Conservation (phyloP, 2,113 vertebrate species). For the Lepus americanus region DNA sequence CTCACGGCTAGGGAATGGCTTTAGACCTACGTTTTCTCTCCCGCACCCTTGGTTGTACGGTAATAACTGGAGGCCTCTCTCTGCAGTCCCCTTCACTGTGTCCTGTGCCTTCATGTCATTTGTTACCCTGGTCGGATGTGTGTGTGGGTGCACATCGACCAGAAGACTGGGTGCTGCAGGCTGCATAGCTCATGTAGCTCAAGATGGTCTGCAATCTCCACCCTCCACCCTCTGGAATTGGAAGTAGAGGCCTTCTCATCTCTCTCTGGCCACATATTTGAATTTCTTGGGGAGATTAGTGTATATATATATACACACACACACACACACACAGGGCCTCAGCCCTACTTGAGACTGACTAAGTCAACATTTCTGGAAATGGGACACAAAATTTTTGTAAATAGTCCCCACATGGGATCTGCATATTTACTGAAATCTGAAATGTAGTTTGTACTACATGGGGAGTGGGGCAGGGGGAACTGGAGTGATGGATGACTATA, state of each 20-base stretch:
- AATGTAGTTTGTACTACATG: neutral
- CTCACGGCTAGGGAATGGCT: neutral
- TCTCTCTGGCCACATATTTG: neutral
- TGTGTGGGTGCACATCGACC: neutral
- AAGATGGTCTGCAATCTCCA: neutral
- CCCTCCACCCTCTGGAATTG: neutral
- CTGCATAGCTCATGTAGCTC: neutral
- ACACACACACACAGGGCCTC: neutral
- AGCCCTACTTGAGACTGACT: neutral
- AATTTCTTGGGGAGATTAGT: neutral
- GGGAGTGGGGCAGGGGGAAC: neutral
- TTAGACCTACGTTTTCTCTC: neutral
- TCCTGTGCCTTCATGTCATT: neutral
- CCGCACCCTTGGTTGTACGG: neutral
- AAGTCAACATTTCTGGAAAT: neutral
- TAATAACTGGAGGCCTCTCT: neutral
- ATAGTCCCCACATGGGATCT: neutral
- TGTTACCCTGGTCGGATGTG: neutral
- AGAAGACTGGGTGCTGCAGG: neutral
- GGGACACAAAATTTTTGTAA: neutral
- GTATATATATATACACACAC: no score
- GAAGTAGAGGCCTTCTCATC: neutral
- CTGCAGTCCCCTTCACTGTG: rapidly evolving
- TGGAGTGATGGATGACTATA: neutral
- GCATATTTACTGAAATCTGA: neutral